phyloP scores from a whole-genome alignment of 1,140 invertebrate species.

The Drosophila kanapiae region DNA sequence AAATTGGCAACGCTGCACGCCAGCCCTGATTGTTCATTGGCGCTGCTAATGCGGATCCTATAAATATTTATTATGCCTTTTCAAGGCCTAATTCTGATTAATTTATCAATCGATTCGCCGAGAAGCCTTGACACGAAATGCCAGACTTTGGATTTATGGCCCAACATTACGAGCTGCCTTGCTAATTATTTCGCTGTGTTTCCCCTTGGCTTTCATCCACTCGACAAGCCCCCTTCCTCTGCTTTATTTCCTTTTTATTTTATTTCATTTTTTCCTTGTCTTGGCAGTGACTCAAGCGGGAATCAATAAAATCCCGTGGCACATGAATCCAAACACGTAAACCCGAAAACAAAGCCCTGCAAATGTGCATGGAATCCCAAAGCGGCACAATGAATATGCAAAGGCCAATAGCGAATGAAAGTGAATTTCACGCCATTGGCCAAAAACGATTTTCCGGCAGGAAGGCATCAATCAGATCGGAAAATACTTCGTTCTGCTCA shows the following conservation, averaged over 20 bases:
- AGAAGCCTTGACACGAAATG: conserved; percentile 76
- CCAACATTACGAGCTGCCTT: conserved; percentile 62
- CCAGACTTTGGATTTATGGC: conserved; percentile 71
- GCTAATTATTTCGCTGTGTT: conserved; percentile 64
- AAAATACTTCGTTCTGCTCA: conserved; percentile 36
- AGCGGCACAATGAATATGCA: conserved; percentile 17
- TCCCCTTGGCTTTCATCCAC: conserved; percentile 26
- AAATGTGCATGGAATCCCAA: conserved; percentile 40
- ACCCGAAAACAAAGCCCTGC: conserved; percentile 35
- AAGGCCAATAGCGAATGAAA: conserved; percentile 58
- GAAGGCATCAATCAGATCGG: conserved; percentile 73
- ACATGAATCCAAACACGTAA: conserved; percentile 67
- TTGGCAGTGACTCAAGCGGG: conserved; percentile 33
- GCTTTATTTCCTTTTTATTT: neutral
- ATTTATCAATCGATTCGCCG: conserved; percentile 77
- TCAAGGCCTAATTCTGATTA: conserved; percentile 79
- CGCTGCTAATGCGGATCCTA: conserved; percentile 49
- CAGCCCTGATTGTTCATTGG: conserved; percentile 18
- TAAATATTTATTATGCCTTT: conserved; percentile 79
- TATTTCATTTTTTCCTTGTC: conserved; percentile 13
- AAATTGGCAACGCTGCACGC: conserved; percentile 48
- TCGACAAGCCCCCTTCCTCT: conserved; percentile 29
- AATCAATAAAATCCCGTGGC: conserved; percentile 71
- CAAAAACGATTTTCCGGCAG: conserved; percentile 72
- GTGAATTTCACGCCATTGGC: conserved; percentile 78